Evolutionary conservation across 1,140 invertebrate genomes (phyloP).

Genomic region (Stegodyphus dumicola): DNA sequence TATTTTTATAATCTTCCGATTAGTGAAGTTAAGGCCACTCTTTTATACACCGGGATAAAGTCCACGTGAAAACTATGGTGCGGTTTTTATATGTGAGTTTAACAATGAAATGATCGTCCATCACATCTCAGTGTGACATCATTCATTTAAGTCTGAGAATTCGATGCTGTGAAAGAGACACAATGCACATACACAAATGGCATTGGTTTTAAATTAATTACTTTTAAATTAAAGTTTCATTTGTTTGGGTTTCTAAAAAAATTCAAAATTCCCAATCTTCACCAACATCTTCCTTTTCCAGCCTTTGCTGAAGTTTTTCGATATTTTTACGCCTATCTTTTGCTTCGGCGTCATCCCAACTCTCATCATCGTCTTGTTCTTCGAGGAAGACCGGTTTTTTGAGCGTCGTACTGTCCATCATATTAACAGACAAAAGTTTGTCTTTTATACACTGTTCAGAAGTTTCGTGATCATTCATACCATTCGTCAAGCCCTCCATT

Average conservation of each 20-base stretch:
- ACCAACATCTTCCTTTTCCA: conserved; percentile 54
- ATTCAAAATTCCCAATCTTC: conserved; percentile 62
- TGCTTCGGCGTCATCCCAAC: conserved; percentile 46
- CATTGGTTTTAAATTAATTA: too few relatives aligned
- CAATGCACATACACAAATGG: not conserved
- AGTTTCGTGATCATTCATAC: conserved; percentile 16
- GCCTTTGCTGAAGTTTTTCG: conserved; percentile 57
- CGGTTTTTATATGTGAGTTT: conserved; percentile 39
- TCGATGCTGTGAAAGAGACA: not conserved
- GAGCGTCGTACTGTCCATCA: conserved; percentile 15
- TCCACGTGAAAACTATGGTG: conserved; percentile 54
- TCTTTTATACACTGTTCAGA: conserved; percentile 30
- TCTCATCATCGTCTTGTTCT: conserved; percentile 28
- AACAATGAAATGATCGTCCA: conserved; percentile 46
- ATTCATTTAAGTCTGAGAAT: conserved; percentile 12
- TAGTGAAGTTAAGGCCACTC: conserved; percentile 54
- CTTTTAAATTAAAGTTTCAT: not conserved
- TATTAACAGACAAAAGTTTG: conserved; percentile 26
- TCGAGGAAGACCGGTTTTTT: conserved; percentile 44
- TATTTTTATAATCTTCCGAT: conserved; percentile 20
- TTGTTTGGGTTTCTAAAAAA: not conserved
- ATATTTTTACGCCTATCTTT: conserved; percentile 58
- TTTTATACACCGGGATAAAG: conserved; percentile 56
- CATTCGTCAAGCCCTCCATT: conserved; percentile 34
- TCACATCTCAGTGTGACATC: not conserved